A percentile compares a stretch with the other conserved stretches of the same genome.
Evolutionary conservation across 2,797 vertebrate genomes (phyloP).

Genomic region (Tarsius wallacei): DNA sequence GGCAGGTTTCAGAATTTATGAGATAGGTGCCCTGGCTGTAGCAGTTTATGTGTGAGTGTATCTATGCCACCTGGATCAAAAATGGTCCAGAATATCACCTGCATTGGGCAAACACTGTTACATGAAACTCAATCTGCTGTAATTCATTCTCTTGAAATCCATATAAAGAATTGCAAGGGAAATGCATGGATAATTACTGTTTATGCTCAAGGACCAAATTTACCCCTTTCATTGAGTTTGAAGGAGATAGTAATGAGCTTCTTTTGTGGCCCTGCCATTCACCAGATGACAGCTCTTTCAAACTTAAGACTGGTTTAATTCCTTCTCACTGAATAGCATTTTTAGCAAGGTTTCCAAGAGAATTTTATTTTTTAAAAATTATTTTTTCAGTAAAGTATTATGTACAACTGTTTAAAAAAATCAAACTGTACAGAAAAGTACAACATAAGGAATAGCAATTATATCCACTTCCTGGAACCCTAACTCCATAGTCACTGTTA

Average conservation of each 20-base stretch:
- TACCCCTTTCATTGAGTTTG: constrained; percentile 75
- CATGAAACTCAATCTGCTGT: constrained; percentile 76
- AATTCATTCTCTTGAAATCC: constrained; percentile 77
- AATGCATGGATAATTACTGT: constrained; percentile 84
- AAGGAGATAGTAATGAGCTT: constrained; percentile 78
- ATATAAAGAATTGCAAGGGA: constrained; percentile 77
- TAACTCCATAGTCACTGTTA: not conserved
- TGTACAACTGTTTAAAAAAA: not conserved
- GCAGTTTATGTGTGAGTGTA: not conserved
- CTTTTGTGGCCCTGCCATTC: constrained; percentile 82
- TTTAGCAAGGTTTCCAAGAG: not conserved
- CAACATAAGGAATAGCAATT: constrained; percentile 64
- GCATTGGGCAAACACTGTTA: constrained; percentile 63
- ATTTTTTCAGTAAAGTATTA: constrained; percentile 31
- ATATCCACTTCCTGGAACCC: not conserved
- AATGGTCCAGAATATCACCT: constrained; percentile 72
- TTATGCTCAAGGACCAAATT: constrained; percentile 82
- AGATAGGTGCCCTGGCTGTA: not conserved
- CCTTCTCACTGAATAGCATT: constrained; percentile 48
- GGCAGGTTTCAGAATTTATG: constrained; percentile 5
- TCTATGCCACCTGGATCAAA: constrained; percentile 65
- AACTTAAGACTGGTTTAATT: constrained; percentile 67
- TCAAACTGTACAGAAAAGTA: not conserved
- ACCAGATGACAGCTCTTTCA: constrained; percentile 74
- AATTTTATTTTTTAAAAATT: constrained; percentile 60